These are phyloP conservation scores for Drosophila rellima DNA, from an alignment of 2,888 invertebrate species.

Conservation along the genomic window DNA sequence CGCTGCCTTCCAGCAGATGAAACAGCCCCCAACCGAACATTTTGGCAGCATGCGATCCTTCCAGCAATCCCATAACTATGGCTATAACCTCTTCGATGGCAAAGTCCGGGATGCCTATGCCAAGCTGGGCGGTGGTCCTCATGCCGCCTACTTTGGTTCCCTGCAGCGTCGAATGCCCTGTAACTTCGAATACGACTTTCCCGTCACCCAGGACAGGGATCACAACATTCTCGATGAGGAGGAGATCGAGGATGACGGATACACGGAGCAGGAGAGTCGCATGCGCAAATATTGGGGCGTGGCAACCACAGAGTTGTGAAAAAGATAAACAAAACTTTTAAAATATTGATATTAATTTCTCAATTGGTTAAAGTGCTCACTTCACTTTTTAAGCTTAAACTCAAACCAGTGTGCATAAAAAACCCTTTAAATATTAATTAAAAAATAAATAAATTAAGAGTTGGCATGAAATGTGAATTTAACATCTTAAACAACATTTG, in stretches of 20 bases:
- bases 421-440: too few relatives aligned
- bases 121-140: constrained; percentile 88
- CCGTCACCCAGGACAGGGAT: constrained; percentile 93
- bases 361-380: too few relatives aligned
- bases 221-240: constrained; percentile 85
- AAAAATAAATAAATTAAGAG: too few relatives aligned
- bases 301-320: constrained; percentile 88
- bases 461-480: too few relatives aligned
- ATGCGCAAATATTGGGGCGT: constrained; percentile 97
- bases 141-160: constrained; percentile 95
- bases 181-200: constrained; percentile 93
- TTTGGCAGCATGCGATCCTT: constrained; percentile 93
- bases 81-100: constrained; percentile 75
- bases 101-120: constrained; percentile 66
- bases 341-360: too few relatives aligned
- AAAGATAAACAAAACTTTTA: neutral
- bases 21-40: constrained; percentile 86
- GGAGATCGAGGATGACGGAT: constrained; percentile 88
- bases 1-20: constrained; percentile 53
- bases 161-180: constrained; percentile 94
- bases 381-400: too few relatives aligned
- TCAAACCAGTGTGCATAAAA: too few relatives aligned
- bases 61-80: constrained; percentile 87
- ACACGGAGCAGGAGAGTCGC: constrained; percentile 92
- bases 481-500: too few relatives aligned